Evolutionary conservation across 2,797 vertebrate species (phyloP).

Genomic region (Lacerta agilis): DNA sequence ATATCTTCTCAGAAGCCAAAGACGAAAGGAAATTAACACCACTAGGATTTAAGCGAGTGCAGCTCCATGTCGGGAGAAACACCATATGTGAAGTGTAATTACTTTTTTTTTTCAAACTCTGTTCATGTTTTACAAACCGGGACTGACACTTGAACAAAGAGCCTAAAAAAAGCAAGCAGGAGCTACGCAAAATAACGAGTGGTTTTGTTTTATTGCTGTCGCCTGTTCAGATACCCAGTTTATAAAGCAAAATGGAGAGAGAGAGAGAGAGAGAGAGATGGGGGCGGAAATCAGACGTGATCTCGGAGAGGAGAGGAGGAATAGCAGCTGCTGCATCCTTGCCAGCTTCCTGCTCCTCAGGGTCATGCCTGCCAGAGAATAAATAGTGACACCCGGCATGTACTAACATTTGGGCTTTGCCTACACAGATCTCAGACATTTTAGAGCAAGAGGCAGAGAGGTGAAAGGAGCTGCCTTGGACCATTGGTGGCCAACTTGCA

Average conservation of each 20-base stretch:
- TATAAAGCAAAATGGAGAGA: constrained; percentile 37
- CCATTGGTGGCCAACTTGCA: not conserved
- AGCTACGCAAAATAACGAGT: constrained; percentile 54
- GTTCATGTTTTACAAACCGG: constrained; percentile 74
- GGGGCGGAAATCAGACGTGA: constrained; percentile 23
- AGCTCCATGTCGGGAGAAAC: constrained; percentile 41
- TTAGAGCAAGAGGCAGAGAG: not conserved
- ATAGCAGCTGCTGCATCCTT: constrained; percentile 3
- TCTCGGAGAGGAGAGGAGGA: constrained; percentile 15
- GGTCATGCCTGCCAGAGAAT: constrained; percentile 26
- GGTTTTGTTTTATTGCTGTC: constrained; percentile 44
- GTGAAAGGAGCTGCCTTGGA: not conserved
- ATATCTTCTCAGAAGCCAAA: constrained; percentile 1
- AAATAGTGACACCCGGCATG: constrained; percentile 10
- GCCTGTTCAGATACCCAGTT: constrained; percentile 46
- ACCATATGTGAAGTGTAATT: constrained; percentile 70
- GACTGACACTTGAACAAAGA: constrained; percentile 71
- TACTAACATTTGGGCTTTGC: not conserved
- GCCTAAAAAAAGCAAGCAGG: constrained; percentile 58
- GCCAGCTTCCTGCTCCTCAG: constrained; percentile 5
- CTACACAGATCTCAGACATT: not conserved
- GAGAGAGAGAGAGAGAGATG: not conserved
- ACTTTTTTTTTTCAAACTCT: constrained; percentile 48
- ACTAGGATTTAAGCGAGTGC: constrained; percentile 10
- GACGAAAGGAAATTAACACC: constrained; percentile 40